Evolutionary conservation across 2,888 invertebrate species (phyloP).

Genomic region (Isoperla grammatica): DNA sequence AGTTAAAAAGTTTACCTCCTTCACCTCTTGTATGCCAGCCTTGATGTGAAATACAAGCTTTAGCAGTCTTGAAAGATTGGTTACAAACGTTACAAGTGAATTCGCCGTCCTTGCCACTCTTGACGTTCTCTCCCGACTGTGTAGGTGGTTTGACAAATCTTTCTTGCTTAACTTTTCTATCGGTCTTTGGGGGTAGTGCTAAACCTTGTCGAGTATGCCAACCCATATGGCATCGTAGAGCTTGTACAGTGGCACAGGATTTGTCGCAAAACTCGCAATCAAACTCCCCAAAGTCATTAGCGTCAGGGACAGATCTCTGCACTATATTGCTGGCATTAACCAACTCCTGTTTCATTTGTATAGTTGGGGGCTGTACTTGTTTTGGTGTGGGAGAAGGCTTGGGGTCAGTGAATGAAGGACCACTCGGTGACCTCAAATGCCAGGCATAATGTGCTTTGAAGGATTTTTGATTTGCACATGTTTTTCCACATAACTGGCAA

Average conservation of each 20-base stretch:
- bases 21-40: slow-evolving; percentile 12
- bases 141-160: not conserved
- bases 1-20: not conserved
- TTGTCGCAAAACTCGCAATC: no score
- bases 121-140: not conserved
- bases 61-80: slow-evolving; percentile 16
- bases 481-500: not conserved
- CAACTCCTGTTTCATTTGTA: not conserved
- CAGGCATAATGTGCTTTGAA: not conserved
- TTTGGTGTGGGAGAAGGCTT: not conserved
- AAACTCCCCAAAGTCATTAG: not conserved
- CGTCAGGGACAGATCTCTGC: not conserved
- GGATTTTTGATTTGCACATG: no score
- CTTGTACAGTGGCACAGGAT: no score
- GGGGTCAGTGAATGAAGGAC: not conserved
- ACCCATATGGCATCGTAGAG: not conserved
- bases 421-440: not conserved
- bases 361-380: no score
- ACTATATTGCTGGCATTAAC: not conserved
- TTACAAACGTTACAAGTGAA: slow-evolving; percentile 21
- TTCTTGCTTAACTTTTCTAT: not conserved
- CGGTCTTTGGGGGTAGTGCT: not conserved
- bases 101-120: not conserved
- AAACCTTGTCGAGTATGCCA: not conserved
- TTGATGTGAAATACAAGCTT: slow-evolving; percentile 16